phyloP scores from a whole-genome alignment of 2,888 invertebrate species.

The Lordiphosa fenestrarum region DNA sequence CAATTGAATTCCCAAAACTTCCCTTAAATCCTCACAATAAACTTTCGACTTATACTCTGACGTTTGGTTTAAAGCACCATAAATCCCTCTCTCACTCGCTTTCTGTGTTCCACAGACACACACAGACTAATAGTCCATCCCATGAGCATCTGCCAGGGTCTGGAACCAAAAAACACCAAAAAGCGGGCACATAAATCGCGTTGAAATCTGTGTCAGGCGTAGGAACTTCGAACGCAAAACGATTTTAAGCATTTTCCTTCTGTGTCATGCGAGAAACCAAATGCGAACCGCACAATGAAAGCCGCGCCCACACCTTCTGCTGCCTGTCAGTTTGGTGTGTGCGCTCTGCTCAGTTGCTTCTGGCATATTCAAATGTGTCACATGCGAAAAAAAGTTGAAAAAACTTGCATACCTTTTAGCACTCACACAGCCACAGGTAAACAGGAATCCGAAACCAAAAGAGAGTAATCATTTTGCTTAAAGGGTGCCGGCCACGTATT shows the following conservation, averaged over 20 bases:
- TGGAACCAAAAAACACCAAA: constrained; percentile 11
- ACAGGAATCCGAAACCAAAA: constrained; percentile 19
- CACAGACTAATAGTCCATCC: constrained; percentile 29
- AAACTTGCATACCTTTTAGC: constrained; percentile 25
- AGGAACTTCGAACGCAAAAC: constrained; percentile 36
- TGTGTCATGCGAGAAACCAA: constrained; percentile 21
- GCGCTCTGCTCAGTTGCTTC: constrained; percentile 31
- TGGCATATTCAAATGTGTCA: constrained; percentile 54
- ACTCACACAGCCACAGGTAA: constrained; percentile 43
- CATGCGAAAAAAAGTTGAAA: constrained; percentile 5
- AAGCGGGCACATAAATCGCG: constrained; percentile 29
- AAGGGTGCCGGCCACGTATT: constrained; percentile 5
- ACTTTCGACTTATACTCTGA: constrained; percentile 14
- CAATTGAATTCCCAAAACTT: not conserved
- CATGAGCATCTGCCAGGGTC: constrained; percentile 12
- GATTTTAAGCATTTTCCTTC: constrained; percentile 32
- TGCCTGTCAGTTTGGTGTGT: constrained; percentile 15
- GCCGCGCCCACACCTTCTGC: constrained; percentile 33
- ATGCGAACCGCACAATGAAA: constrained; percentile 30
- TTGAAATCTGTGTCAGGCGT: constrained; percentile 47
- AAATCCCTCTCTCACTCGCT: constrained; percentile 8
- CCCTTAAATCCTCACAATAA: constrained; percentile 5
- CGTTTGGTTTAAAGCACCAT: constrained; percentile 32
- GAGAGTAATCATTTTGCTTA: no score
- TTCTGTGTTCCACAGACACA: not conserved